A percentile compares a stretch with the other conserved stretches of the same genome.
phyloP scores from a whole-genome alignment of 2,797 vertebrate genomes.

The Anguilla obscura region DNA sequence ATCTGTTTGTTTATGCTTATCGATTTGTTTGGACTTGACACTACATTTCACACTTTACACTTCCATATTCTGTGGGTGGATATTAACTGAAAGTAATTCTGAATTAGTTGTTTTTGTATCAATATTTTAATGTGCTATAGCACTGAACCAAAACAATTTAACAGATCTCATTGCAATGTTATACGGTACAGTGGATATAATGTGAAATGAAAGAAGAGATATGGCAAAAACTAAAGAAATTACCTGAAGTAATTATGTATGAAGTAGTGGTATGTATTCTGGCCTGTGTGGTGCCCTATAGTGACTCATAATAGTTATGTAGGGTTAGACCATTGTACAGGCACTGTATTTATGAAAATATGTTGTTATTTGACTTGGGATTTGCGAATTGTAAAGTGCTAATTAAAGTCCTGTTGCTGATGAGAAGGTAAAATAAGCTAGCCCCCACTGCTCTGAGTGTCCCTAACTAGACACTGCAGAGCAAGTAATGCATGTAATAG shows the following conservation, averaged over 20 bases:
- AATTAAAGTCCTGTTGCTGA: neutral
- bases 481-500: neutral
- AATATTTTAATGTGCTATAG: neutral
- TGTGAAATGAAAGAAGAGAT: constrained; percentile 5
- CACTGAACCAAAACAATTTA: neutral
- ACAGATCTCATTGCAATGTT: neutral
- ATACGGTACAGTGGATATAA: neutral
- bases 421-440: neutral
- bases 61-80: neutral
- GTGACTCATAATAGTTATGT: neutral
- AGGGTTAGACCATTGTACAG: neutral
- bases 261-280: neutral
- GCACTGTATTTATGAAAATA: too few species aligned
- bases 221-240: neutral
- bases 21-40: neutral
- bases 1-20: neutral
- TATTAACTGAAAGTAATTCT: neutral
- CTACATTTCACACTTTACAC: neutral
- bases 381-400: neutral
- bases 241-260: neutral
- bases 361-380: neutral
- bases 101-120: neutral
- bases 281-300: neutral
- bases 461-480: too few species aligned
- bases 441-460: neutral